Percentiles rank a stretch among this genome's conserved stretches.
Conservation (phyloP, 2,113 vertebrate species). For the Atractosteus spatula region DNA sequence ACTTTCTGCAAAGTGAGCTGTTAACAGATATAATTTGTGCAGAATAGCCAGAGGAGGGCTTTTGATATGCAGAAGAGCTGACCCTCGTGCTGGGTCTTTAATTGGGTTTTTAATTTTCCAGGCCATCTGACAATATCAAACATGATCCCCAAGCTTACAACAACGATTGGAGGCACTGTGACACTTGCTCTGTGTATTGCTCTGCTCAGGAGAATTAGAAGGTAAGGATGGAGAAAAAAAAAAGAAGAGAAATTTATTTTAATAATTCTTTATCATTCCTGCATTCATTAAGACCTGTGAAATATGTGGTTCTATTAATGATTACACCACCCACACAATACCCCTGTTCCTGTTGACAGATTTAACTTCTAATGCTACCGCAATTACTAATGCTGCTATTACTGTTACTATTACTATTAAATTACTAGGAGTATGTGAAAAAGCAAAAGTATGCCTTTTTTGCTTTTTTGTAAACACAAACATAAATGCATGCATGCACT, state of each 20-base stretch:
- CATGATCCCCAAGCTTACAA: constrained; percentile 95
- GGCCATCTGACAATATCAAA: constrained; percentile 99
- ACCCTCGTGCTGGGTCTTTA: constrained; percentile 97
- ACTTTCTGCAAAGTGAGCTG: constrained; percentile 97
- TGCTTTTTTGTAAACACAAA: too few species aligned
- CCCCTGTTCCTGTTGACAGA: too few species aligned
- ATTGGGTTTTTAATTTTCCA: constrained; percentile 99
- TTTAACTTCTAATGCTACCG: too few species aligned
- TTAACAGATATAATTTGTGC: constrained; percentile 99
- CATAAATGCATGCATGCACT: too few species aligned
- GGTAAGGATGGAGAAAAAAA: constrained; percentile 65
- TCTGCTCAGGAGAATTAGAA: constrained; percentile 44
- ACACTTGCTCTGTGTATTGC: constrained; percentile 70
- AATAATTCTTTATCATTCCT: constrained; percentile 47
- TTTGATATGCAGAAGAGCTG: constrained; percentile 99
- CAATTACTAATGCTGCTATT: too few species aligned
- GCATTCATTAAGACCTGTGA: constrained; percentile 45
- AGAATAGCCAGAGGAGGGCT: constrained; percentile 97
- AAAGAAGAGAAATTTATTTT: constrained; percentile 58
- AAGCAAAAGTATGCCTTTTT: too few species aligned
- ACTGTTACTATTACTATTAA: too few species aligned
- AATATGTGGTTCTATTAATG: constrained; percentile 44
- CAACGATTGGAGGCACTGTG: constrained; percentile 87
- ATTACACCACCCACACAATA: constrained; percentile 61
- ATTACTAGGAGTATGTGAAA: too few species aligned